Evolutionary conservation across 2,888 invertebrate genomes (phyloP).

Genomic region (Heteromurus nitidus): DNA sequence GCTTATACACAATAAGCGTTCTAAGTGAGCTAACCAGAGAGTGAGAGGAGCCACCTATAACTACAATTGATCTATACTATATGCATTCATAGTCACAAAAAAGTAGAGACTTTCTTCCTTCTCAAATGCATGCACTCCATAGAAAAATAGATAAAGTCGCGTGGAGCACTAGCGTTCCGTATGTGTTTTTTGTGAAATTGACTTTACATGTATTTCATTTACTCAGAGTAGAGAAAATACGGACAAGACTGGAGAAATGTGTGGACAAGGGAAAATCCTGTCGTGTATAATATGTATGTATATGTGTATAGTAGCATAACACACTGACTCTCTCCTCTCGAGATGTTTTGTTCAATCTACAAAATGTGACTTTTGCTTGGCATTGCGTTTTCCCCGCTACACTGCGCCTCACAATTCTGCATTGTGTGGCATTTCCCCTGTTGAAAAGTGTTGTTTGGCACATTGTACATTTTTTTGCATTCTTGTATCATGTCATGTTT

Average conservation of each 20-base stretch:
- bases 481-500: slow-evolving; percentile 37
- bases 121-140: not conserved
- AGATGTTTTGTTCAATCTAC: too few species aligned
- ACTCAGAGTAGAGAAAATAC: not conserved
- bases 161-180: not conserved
- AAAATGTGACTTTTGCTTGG: not conserved
- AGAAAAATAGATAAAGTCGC: not conserved
- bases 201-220: not conserved
- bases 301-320: too few species aligned
- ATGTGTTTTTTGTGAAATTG: not conserved
- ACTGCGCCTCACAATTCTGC: not conserved
- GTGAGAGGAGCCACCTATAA: not conserved
- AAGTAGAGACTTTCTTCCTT: not conserved
- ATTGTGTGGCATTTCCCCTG: too few species aligned
- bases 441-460: not conserved
- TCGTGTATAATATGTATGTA: too few species aligned
- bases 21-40: not conserved
- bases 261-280: not conserved
- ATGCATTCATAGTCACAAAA: not conserved
- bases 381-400: not conserved
- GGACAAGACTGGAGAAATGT: not conserved
- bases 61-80: not conserved
- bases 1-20: not conserved
- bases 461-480: slow-evolving; percentile 24
- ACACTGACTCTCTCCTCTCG: too few species aligned